phyloP scores from a whole-genome alignment of 2,888 invertebrate species.

The Euphydryas editha region DNA sequence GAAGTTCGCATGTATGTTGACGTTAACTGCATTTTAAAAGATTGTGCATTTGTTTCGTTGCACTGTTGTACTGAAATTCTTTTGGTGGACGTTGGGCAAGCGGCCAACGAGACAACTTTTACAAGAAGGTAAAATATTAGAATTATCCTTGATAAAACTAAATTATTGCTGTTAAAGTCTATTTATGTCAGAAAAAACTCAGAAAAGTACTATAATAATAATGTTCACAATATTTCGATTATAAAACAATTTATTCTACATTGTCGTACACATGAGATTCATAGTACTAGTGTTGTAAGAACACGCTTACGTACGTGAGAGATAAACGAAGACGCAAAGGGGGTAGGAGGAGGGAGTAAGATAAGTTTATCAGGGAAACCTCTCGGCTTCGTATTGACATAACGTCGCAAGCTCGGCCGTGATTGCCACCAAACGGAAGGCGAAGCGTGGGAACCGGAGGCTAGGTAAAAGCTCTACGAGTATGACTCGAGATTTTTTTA shows the following conservation, averaged over 20 bases:
- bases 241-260: conserved; percentile 4
- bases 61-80: conserved; percentile 68
- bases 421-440: conserved; percentile 80
- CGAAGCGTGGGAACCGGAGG: conserved; percentile 55
- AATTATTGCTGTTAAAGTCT: background rate
- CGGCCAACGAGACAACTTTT: conserved; percentile 74
- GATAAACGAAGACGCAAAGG: conserved; percentile 73
- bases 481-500: conserved; percentile 2
- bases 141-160: conserved; percentile 2
- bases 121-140: conserved; percentile 68
- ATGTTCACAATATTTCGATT: background rate
- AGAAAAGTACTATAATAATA: background rate
- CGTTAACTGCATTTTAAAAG: conserved; percentile 77
- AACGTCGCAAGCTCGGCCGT: conserved; percentile 77
- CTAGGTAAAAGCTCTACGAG: conserved; percentile 42
- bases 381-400: conserved; percentile 82
- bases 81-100: conserved; percentile 63
- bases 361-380: conserved; percentile 83
- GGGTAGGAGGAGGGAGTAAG: conserved; percentile 54
- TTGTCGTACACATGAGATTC: conserved; percentile 8
- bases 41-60: conserved; percentile 71
- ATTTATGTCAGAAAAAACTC: background rate
- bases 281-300: conserved; percentile 30
- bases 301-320: conserved; percentile 67
- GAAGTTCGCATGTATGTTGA: conserved; percentile 69